phyloP scores from a whole-genome alignment of 2,797 vertebrate species.

The Esox lucius region DNA sequence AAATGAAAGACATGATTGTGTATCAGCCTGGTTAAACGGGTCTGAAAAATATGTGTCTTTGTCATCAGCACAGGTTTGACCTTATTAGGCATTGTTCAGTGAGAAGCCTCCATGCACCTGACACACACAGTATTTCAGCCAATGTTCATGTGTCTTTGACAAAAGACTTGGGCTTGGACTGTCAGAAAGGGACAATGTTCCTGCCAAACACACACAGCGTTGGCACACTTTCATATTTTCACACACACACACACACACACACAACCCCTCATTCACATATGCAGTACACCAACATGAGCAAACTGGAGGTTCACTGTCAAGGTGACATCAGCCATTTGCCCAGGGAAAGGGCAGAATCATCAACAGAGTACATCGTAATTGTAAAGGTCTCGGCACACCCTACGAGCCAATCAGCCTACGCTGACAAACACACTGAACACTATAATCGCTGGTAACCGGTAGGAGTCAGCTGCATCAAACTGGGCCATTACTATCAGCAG shows the following conservation, averaged over 20 bases:
- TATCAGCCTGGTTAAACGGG: background rate
- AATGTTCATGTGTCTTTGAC: too few species aligned
- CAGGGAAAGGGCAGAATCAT: background rate
- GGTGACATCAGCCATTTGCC: background rate
- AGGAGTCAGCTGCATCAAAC: background rate
- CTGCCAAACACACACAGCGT: background rate
- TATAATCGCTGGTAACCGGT: background rate
- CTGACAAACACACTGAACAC: background rate
- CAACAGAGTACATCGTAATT: background rate
- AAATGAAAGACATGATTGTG: background rate
- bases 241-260: constrained; percentile 1
- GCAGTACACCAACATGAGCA: background rate
- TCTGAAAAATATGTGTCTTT: background rate
- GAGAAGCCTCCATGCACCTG: background rate
- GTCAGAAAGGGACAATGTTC: background rate
- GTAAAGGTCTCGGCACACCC: background rate
- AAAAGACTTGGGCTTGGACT: too few species aligned
- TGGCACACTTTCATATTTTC: background rate
- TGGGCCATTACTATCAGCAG: background rate
- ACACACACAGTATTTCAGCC: too few species aligned
- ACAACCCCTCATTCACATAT: background rate
- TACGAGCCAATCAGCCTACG: background rate
- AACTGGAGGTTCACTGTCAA: background rate
- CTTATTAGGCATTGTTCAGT: background rate
- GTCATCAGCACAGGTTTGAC: background rate